These are phyloP conservation scores for Semaprochilodus insignis DNA, from an alignment of 2,797 vertebrate genomes.

Conservation along the genomic window DNA sequence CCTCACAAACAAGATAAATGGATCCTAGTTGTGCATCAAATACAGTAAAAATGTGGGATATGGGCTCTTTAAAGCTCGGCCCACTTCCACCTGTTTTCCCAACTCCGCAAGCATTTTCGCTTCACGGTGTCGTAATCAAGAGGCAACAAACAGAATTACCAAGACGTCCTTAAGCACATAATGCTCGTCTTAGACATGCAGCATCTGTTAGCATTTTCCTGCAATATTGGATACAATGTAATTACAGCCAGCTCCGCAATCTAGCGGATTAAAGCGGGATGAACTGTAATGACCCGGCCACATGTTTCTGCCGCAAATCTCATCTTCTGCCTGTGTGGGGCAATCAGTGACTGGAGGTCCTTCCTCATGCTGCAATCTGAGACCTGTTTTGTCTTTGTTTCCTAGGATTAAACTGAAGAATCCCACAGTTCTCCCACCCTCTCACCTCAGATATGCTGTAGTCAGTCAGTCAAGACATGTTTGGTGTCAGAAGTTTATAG, in stretches of 20 bases:
- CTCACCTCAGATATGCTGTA: too few species aligned
- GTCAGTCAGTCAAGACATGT: too few species aligned
- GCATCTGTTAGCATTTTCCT: constrained; percentile 85
- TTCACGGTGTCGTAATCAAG: constrained; percentile 56
- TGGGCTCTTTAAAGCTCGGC: neutral
- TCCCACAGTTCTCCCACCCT: too few species aligned
- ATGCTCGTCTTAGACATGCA: constrained; percentile 82
- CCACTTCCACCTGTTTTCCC: neutral
- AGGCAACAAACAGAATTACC: constrained; percentile 72
- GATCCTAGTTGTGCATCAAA: too few species aligned
- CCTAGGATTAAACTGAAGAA: too few species aligned
- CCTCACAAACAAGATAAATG: too few species aligned
- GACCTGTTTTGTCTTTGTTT: neutral
- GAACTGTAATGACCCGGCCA: constrained; percentile 77
- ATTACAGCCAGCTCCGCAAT: constrained; percentile 72
- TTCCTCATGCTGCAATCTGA: neutral
- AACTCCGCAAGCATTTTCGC: neutral
- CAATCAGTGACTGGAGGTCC: neutral
- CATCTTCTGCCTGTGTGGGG: constrained; percentile 60
- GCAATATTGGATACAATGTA: constrained; percentile 68
- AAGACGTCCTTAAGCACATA: constrained; percentile 83
- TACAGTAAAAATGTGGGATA: too few species aligned
- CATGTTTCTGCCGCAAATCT: constrained; percentile 76
- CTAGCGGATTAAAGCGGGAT: constrained; percentile 76
- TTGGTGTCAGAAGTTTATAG: too few species aligned